Evolutionary conservation across 1,140 invertebrate genomes (phyloP).

Genomic region (Varroa destructor): DNA sequence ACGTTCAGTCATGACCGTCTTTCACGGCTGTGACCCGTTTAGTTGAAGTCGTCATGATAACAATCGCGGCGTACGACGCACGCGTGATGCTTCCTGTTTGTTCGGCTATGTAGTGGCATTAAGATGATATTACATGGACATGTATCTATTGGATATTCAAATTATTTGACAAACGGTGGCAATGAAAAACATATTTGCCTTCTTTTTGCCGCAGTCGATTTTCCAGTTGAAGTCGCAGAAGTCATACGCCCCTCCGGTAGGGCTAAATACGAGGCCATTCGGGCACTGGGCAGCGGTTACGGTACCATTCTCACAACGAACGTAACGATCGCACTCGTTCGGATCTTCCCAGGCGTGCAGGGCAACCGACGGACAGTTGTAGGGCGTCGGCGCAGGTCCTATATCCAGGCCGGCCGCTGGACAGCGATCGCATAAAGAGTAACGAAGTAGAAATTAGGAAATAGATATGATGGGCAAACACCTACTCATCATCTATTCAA

Average conservation of each 20-base stretch:
- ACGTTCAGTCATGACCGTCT: too few species aligned
- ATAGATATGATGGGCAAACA: too few species aligned
- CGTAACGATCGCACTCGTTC: slow-evolving; percentile 60
- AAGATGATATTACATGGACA: too few species aligned
- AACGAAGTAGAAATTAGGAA: too few species aligned
- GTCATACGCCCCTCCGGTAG: slow-evolving; percentile 69
- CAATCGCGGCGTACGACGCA: too few species aligned
- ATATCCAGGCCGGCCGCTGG: slow-evolving; percentile 9
- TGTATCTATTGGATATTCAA: too few species aligned
- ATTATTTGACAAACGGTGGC: neutral
- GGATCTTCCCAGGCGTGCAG: slow-evolving; percentile 20
- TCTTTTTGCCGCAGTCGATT: slow-evolving; percentile 70
- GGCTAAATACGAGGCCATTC: slow-evolving; percentile 77
- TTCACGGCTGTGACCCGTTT: too few species aligned
- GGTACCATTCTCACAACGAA: slow-evolving; percentile 76
- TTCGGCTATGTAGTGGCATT: too few species aligned
- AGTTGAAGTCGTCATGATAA: too few species aligned
- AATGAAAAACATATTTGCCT: slow-evolving; percentile 44
- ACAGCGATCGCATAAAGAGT: neutral
- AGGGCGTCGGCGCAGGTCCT: neutral
- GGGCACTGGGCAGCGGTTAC: slow-evolving; percentile 75
- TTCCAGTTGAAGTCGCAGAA: slow-evolving; percentile 90
- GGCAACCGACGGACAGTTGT: slow-evolving; percentile 13
- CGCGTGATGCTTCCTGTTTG: too few species aligned
- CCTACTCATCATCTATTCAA: too few species aligned